Conservation (phyloP, 2,113 vertebrate species). For the Microtus montanus region DNA sequence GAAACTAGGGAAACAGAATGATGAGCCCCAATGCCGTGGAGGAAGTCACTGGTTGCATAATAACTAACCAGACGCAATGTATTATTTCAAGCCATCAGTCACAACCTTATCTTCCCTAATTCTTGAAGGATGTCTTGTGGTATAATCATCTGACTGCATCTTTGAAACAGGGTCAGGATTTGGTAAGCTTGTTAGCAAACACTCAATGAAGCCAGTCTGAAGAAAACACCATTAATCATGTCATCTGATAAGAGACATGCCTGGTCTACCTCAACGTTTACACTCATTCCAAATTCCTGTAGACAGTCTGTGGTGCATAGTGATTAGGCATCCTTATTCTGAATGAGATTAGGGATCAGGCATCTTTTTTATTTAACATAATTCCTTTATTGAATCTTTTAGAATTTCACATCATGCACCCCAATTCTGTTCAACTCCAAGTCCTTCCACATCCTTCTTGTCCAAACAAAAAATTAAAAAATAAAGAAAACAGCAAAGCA, state of each 20-base stretch:
- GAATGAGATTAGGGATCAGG: neutral
- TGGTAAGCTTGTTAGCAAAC: constrained; percentile 65
- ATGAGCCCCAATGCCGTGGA: neutral
- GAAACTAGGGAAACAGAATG: constrained; percentile 45
- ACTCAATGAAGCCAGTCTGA: constrained; percentile 49
- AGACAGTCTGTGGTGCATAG: constrained; percentile 45
- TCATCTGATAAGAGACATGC: constrained; percentile 67
- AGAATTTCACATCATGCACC: neutral
- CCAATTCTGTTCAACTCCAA: neutral
- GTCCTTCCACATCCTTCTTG: neutral
- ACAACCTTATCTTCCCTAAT: constrained; percentile 69
- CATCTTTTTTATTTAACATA: neutral
- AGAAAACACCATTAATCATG: constrained; percentile 75
- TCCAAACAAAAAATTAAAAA: neutral
- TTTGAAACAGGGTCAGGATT: constrained; percentile 66
- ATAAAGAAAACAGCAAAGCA: neutral
- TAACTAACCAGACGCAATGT: constrained; percentile 66
- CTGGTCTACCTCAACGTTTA: constrained; percentile 61
- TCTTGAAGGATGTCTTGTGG: constrained; percentile 56
- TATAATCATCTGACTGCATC: constrained; percentile 66
- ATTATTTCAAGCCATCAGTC: constrained; percentile 70
- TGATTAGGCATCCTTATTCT: neutral
- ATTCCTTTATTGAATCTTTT: neutral
- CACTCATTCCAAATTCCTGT: constrained; percentile 54
- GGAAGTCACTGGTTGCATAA: constrained; percentile 60